Evolutionary conservation across 2,888 invertebrate species (phyloP).

Genomic region (Calameuta pallipes): DNA sequence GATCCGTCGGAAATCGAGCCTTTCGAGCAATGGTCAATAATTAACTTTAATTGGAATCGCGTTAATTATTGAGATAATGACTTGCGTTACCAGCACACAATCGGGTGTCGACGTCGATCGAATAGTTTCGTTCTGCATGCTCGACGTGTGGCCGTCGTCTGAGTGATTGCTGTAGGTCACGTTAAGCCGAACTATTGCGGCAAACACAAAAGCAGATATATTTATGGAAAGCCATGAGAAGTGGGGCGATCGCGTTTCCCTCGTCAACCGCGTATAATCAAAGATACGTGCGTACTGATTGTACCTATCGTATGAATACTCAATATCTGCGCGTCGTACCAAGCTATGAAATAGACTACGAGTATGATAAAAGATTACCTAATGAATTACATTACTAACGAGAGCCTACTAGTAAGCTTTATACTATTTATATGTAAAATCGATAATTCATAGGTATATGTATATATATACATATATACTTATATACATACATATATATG

Average conservation of each 20-base stretch:
- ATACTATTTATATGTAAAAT: slow-evolving; percentile 53
- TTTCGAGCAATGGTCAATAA: neutral
- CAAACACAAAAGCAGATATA: neutral
- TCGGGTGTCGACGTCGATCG: neutral
- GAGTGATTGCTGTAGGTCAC: neutral
- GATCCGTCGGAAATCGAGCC: neutral
- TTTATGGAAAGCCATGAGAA: neutral
- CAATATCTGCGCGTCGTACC: neutral
- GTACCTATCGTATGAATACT: neutral
- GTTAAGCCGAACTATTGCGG: neutral
- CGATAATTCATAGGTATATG: slow-evolving; percentile 12
- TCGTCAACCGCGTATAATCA: neutral
- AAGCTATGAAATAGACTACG: neutral
- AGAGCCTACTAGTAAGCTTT: slow-evolving; percentile 58
- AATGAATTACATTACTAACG: slow-evolving; percentile 39
- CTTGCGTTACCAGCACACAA: neutral
- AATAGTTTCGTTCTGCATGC: neutral
- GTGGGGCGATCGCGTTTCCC: neutral
- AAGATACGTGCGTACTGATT: neutral
- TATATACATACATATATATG: slow-evolving; percentile 10
- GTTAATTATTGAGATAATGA: neutral
- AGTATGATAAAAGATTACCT: slow-evolving; percentile 28
- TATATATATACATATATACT: slow-evolving; percentile 32
- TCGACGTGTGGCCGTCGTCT: neutral
- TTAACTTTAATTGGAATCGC: neutral